phyloP scores from a whole-genome alignment of 2,113 vertebrate species.

The Lasiurus borealis region DNA sequence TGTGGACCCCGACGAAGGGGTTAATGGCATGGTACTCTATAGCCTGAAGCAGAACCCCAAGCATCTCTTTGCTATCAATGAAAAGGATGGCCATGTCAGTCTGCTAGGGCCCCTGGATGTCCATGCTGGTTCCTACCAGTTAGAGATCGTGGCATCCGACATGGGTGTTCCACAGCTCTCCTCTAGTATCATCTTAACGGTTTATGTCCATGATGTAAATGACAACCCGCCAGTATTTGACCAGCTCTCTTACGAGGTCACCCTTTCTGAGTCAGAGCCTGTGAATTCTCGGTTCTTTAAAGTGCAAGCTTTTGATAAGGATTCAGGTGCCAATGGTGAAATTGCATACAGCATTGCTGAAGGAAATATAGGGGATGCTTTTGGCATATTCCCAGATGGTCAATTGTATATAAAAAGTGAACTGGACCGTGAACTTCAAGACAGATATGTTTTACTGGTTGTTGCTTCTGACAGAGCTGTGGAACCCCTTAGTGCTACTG shows the following conservation, averaged over 20 bases:
- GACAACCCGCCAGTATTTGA: constrained; percentile 97
- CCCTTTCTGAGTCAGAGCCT: constrained; percentile 94
- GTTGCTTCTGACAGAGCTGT: constrained; percentile 95
- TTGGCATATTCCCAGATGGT: constrained; percentile 98
- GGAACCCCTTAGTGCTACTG: constrained; percentile 93
- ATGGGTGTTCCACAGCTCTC: constrained; percentile 94
- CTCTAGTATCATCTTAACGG: constrained; percentile 92
- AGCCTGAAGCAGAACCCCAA: constrained; percentile 95
- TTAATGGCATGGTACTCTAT: constrained; percentile 94
- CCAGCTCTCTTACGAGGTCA: constrained; percentile 97
- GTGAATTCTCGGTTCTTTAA: constrained; percentile 98
- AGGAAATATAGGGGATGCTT: constrained; percentile 94
- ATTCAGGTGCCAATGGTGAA: constrained; percentile 96
- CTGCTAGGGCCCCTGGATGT: constrained; percentile 93
- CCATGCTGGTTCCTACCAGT: constrained; percentile 93
- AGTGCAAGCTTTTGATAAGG: constrained; percentile 96
- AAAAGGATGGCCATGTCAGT: constrained; percentile 92
- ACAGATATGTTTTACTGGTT: constrained; percentile 93
- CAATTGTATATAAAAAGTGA: constrained; percentile 97
- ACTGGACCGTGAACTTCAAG: constrained; percentile 96
- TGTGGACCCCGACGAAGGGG: constrained; percentile 94
- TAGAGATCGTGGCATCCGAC: constrained; percentile 94
- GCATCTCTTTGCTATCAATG: constrained; percentile 93
- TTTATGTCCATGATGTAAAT: constrained; percentile 97
- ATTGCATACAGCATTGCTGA: constrained; percentile 94